Base-by-base conservation (phyloP, 2,797 vertebrate species). In the Bryconaethiops microstoma region DNA sequence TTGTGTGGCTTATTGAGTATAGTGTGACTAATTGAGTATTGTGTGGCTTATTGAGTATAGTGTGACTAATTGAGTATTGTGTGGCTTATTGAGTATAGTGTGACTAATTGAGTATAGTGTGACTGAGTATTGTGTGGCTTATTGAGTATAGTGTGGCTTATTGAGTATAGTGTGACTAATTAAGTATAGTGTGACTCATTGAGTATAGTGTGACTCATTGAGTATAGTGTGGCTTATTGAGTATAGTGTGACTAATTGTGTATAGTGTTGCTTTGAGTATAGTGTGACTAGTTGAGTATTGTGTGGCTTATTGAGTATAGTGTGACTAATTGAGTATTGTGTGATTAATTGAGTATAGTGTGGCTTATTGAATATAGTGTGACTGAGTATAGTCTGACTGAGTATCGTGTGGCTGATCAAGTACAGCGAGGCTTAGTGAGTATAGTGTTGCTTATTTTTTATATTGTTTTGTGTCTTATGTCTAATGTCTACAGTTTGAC, bases 11-110 rank as follows among this genome's bases (percentile, higher is more conserved):
- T 2, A 6, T 45, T 45, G 42, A 45, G 42, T 45, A 45, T 45
- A 45, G 9, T 45, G 5, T 45, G 42, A 9, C 42, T 45, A 7
- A 6, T 45, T 45, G 42, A 45, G 42, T 7, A 45, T 45, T 2
- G 42, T 45, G 42, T 45, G 42, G 42, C 42, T 45, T 45, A 45
- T 45, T 45, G 42, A 45, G 42, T 45, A 45, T 9, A 45, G 42
- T 45, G 5, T 45, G 42, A 9, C 42, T 42, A 4, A 42, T 42
- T 42, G 40, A 42, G 40, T 42, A 42, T 42, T 4, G 7, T 42
- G 40, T 42, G 40, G 40, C 40, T 42, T 42, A 42, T 42, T 45
- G 90, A 90, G 92, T 63, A 14, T 29, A 63, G 60, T 63, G 16
- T 63, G 57, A 21, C 2, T 10, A 21, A 59, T 23, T 60, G 60